Percentiles rank a stretch among this genome's conserved stretches.
phyloP scores from a whole-genome alignment of 1,140 invertebrate genomes.

The Archegozetes longisetosus region DNA sequence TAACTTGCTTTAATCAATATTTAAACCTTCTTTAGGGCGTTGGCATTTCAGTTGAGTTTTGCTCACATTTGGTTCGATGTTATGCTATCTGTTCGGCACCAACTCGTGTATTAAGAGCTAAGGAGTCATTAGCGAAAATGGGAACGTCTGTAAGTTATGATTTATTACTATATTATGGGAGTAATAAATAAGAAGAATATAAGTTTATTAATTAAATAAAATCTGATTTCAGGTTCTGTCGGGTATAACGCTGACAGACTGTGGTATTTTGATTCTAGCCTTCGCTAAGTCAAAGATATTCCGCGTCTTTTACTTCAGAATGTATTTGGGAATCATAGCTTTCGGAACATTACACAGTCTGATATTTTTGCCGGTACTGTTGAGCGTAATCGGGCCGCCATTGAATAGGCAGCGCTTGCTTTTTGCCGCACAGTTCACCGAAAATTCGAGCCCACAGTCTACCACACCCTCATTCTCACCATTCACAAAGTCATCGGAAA shows the following conservation, averaged over 20 bases:
- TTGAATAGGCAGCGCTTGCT: constrained; percentile 11
- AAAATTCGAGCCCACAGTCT: not conserved
- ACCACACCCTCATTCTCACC: not conserved
- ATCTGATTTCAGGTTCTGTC: constrained; percentile 41
- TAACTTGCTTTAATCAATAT: not conserved
- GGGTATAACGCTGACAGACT: constrained; percentile 42
- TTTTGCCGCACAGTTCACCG: not conserved
- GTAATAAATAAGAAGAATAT: not conserved
- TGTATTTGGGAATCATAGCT: constrained; percentile 41
- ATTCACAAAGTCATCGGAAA: not conserved
- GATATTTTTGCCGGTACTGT: constrained; percentile 39
- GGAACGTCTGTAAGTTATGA: constrained; percentile 36
- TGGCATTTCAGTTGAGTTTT: constrained; percentile 43
- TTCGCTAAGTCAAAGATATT: constrained; percentile 43
- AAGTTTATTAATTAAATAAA: too few species aligned
- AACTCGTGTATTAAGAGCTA: constrained; percentile 32
- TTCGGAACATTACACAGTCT: constrained; percentile 41
- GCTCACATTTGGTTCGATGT: constrained; percentile 37
- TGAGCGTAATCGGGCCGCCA: constrained; percentile 32
- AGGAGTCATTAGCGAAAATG: constrained; percentile 35
- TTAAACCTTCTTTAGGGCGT: constrained; percentile 32
- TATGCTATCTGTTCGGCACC: constrained; percentile 33
- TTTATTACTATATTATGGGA: not conserved
- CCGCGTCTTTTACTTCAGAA: constrained; percentile 42
- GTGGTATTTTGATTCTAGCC: constrained; percentile 38